Evolutionary conservation across 37 sponge, comb jelly and placozoan species (phyloP), one percentile per base, ranked within the genome.

Genomic region (Agelas oroides): DNA sequence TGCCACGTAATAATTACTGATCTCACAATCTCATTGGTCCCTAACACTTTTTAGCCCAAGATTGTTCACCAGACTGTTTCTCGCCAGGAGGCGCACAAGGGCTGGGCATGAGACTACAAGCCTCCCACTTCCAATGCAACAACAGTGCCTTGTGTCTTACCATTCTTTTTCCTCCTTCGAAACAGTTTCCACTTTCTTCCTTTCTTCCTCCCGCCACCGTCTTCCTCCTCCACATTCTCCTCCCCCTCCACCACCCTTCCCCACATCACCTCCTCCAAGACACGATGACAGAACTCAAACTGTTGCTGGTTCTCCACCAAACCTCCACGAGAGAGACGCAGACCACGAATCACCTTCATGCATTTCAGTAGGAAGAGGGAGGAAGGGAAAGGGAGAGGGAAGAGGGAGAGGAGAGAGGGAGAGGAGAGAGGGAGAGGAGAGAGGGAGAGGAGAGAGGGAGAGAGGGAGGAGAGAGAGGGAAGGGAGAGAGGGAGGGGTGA

Each of bases 341-440:
- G 18, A 34, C 90, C 90, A 36, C 85, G 65, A 23, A 90, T 80
- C 19, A 90, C 85, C 81, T 88, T n/a, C n/a, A n/a, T 34, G 8
- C 65, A 78, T 12, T 38, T 23, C 32, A 39, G 31, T 40, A 37
- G n/a, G n/a, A n/a, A n/a, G n/a, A n/a, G n/a, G n/a, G n/a, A n/a
- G n/a, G n/a, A n/a, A 8, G 46, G 46, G 46, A 12, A 8, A 8
- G 20, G 20, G 73, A 46, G 73, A 40, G 53, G 68, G 65, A 18
- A 64, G 65, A 64, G n/a, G 58, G 58, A 19, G 58, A 18, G 18
- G 58, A 56, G 58, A 18, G 58, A 56, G 58, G 58, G 18, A 18
- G 18, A 18, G 58, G 58, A 56, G 58, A n/a, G n/a, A n/a, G n/a
- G n/a, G n/a, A n/a, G n/a, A n/a, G n/a, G n/a, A n/a, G 58, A 56